phyloP scores from a whole-genome alignment of 2,888 invertebrate species.

The Parochlus steinenii region DNA sequence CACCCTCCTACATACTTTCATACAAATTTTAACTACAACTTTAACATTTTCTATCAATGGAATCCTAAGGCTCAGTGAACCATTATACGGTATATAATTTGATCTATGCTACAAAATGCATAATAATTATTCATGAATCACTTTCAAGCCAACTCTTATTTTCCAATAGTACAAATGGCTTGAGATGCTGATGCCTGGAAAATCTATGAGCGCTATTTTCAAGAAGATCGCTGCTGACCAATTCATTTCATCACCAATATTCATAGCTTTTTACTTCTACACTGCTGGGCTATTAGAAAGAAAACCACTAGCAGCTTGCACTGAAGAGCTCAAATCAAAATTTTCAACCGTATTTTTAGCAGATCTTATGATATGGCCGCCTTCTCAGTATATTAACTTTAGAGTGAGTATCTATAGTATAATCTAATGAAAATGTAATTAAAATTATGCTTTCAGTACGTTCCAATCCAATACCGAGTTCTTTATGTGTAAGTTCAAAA shows the following conservation, averaged over 20 bases:
- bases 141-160: too few species aligned
- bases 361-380: slow-evolving; percentile 69
- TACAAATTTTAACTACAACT: too few species aligned
- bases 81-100: too few species aligned
- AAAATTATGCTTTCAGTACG: too few species aligned
- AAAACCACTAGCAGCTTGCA: slow-evolving; percentile 40
- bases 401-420: too few species aligned
- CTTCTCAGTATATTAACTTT: slow-evolving; percentile 76
- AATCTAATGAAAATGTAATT: too few species aligned
- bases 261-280: slow-evolving; percentile 62
- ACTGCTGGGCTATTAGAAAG: slow-evolving; percentile 47
- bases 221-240: slow-evolving; percentile 58
- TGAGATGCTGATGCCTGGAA: slow-evolving; percentile 47
- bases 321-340: slow-evolving; percentile 46
- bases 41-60: too few species aligned
- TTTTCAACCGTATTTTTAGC: slow-evolving; percentile 51
- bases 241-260: slow-evolving; percentile 57
- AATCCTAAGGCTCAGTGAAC: slow-evolving; percentile 64
- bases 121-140: too few species aligned
- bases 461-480: too few species aligned
- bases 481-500: too few species aligned
- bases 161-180: slow-evolving; percentile 53
- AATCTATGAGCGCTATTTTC: slow-evolving; percentile 36
- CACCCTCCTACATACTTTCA: too few species aligned
- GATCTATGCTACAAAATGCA: background rate